A percentile compares a stretch with the other conserved stretches of the same genome.
Evolutionary conservation across 1,140 invertebrate species (phyloP).

Genomic region (Melipona quadrifasciata): DNA sequence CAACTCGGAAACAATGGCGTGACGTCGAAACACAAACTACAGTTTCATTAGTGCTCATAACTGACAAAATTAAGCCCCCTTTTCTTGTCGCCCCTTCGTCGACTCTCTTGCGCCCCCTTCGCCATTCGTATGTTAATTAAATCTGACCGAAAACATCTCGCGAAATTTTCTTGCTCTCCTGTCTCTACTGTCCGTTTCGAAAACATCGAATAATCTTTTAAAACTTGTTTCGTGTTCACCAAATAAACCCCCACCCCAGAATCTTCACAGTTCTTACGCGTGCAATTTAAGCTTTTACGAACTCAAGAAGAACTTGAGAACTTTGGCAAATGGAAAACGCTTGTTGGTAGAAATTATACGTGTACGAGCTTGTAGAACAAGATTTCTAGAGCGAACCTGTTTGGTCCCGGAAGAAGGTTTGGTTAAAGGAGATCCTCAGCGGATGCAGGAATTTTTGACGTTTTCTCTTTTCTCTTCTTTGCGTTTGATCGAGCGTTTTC

Average conservation of each 20-base stretch:
- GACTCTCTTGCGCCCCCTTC: too few relatives aligned
- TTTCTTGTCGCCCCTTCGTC: not conserved
- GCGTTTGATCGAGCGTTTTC: not conserved
- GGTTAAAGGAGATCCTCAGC: not conserved
- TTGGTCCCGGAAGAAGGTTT: not conserved
- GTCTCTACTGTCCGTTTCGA: not conserved
- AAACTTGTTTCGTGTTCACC: not conserved
- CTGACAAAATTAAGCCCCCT: constrained; percentile 62
- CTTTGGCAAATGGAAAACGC: too few relatives aligned
- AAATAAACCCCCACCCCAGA: too few relatives aligned
- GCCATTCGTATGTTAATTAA: constrained; percentile 41
- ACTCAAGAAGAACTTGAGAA: too few relatives aligned
- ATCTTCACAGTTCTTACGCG: too few relatives aligned
- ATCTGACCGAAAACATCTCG: constrained; percentile 37
- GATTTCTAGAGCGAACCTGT: not conserved
- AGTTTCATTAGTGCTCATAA: constrained; percentile 69
- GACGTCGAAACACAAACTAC: constrained; percentile 64
- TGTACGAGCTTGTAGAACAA: not conserved
- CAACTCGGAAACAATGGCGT: constrained; percentile 60
- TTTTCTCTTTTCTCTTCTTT: not conserved
- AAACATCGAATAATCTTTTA: not conserved
- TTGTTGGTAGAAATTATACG: too few relatives aligned
- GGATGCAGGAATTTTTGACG: not conserved
- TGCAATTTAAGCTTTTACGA: too few relatives aligned
- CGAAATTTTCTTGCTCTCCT: not conserved